Evolutionary conservation across 2,113 vertebrate species (phyloP).

Genomic region (Zosterops lateralis): DNA sequence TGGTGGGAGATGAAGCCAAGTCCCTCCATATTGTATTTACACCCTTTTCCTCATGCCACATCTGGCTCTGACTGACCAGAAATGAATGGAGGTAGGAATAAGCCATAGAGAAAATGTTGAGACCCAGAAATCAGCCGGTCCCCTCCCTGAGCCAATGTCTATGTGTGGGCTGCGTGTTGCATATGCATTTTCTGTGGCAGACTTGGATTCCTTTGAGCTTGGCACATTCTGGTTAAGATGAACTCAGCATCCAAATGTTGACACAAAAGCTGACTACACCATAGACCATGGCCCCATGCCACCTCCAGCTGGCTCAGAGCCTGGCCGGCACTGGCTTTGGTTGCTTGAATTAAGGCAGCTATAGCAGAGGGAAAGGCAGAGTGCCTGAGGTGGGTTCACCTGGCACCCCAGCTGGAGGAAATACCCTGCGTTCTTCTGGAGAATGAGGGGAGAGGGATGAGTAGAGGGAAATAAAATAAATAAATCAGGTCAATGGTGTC

Average conservation of each 20-base stretch:
- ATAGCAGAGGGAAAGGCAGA: background rate
- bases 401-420: constrained; percentile 36
- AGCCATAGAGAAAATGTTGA: background rate
- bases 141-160: background rate
- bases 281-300: constrained; percentile 16
- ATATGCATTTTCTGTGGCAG: background rate
- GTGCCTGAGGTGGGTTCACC: constrained; percentile 33
- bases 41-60: background rate
- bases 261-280: constrained; percentile 36
- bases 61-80: background rate
- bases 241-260: constrained; percentile 33
- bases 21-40: background rate
- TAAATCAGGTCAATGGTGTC: background rate
- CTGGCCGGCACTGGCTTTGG: background rate
- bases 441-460: constrained; percentile 31
- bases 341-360: background rate
- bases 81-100: background rate
- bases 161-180: background rate
- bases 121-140: background rate
- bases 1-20: background rate
- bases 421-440: background rate
- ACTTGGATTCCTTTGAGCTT: constrained; percentile 20
- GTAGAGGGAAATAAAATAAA: constrained; percentile 42
- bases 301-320: background rate
- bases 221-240: constrained; percentile 35